Conservation (phyloP, 2,888 invertebrate genomes). For the Trissolcus brochymenae region DNA sequence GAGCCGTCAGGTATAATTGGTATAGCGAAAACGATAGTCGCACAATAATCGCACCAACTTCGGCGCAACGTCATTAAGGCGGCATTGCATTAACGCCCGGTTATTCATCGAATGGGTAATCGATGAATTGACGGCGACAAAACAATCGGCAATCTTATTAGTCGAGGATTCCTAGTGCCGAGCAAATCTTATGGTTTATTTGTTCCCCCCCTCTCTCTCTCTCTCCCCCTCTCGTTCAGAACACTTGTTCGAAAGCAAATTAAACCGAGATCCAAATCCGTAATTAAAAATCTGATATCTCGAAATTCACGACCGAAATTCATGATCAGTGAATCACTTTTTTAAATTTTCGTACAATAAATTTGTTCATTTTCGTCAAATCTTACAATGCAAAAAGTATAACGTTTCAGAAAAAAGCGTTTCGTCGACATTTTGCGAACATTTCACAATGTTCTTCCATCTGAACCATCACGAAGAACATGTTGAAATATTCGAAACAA, state of each 20-base stretch:
- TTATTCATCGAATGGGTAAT: constrained; percentile 25
- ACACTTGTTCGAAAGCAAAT: constrained; percentile 5
- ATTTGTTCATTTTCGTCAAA: no score
- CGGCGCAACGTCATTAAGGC: constrained; percentile 20
- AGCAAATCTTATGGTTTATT: neutral
- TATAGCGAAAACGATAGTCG: constrained; percentile 4
- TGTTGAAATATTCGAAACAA: no score
- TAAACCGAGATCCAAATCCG: neutral
- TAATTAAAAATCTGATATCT: no score
- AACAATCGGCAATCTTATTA: constrained; percentile 16
- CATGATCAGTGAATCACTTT: no score
- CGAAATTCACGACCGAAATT: no score
- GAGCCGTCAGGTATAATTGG: constrained; percentile 4
- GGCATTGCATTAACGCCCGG: constrained; percentile 15
- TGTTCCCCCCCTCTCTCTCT: neutral
- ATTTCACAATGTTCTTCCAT: no score
- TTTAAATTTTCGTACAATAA: no score
- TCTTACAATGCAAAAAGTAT: no score
- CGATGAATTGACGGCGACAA: constrained; percentile 9
- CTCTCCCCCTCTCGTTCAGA: neutral
- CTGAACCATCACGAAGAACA: no score
- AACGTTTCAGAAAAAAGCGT: no score
- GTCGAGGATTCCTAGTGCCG: constrained; percentile 4
- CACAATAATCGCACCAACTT: constrained; percentile 18
- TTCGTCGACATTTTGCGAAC: no score